These are phyloP conservation scores for Channa striata DNA, from an alignment of 2,797 vertebrate genomes.

Conservation along the genomic window DNA sequence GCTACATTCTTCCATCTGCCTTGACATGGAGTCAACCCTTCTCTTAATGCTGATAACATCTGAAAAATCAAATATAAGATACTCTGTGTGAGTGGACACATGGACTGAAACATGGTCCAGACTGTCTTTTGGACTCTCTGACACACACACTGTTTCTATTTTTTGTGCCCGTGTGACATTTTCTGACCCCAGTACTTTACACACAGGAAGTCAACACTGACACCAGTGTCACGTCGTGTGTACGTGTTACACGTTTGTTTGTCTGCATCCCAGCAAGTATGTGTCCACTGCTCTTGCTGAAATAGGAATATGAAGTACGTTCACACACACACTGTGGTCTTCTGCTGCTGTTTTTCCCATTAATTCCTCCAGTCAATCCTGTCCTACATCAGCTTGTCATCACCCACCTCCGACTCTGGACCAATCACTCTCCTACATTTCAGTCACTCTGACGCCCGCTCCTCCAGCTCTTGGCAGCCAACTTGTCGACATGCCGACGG, in stretches of 20 bases:
- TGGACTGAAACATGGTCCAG: background rate
- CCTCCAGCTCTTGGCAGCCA: slow-evolving; percentile 40
- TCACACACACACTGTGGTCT: slow-evolving; percentile 12
- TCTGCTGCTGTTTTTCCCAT: slow-evolving; percentile 70
- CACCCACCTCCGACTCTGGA: slow-evolving; percentile 47
- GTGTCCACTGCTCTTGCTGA: slow-evolving; percentile 32
- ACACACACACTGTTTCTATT: slow-evolving; percentile 31
- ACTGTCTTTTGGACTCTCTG: background rate
- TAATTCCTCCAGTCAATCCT: slow-evolving; percentile 61
- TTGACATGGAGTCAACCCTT: background rate
- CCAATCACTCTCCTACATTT: slow-evolving; percentile 58
- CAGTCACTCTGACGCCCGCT: slow-evolving; percentile 63
- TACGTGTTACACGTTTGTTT: slow-evolving; percentile 18
- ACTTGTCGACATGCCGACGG: slow-evolving; percentile 36
- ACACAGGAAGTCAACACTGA: slow-evolving; percentile 48
- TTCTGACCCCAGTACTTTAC: slow-evolving; percentile 37
- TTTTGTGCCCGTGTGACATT: slow-evolving; percentile 40
- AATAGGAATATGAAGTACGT: slow-evolving; percentile 38
- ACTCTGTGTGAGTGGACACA: background rate
- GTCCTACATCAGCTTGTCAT: slow-evolving; percentile 71
- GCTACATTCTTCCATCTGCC: slow-evolving; percentile 33
- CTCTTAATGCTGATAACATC: slow-evolving; percentile 26
- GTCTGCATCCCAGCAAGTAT: slow-evolving; percentile 11
- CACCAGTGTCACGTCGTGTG: slow-evolving; percentile 23
- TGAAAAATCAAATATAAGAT: background rate